Percentiles rank a stretch among this genome's conserved stretches.
phyloP scores from a whole-genome alignment of 2,113 vertebrate genomes.

The Gopherus flavomarginatus region DNA sequence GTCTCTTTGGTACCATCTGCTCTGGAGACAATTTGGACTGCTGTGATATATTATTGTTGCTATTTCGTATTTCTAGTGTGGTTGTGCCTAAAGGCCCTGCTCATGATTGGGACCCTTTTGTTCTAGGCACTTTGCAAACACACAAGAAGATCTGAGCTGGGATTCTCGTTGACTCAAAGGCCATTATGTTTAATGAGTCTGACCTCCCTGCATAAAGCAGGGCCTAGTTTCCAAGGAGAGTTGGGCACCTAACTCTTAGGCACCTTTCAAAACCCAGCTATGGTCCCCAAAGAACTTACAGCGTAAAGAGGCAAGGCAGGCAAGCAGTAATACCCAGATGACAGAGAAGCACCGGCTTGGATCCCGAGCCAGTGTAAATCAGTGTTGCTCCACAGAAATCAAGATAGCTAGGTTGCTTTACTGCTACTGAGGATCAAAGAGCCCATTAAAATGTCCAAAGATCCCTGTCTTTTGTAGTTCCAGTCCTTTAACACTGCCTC shows the following conservation, averaged over 20 bases:
- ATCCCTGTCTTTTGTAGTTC: background rate
- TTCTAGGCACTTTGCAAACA: background rate
- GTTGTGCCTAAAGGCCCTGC: background rate
- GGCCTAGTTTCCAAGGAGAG: background rate
- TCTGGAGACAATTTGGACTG: background rate
- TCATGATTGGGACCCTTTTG: background rate
- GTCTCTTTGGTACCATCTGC: background rate
- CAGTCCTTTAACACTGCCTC: background rate
- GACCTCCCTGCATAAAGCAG: background rate
- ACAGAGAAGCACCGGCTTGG: background rate
- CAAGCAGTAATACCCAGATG: background rate
- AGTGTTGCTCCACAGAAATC: background rate
- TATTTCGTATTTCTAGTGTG: background rate
- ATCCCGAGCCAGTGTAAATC: background rate
- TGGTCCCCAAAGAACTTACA: background rate
- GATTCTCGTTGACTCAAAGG: background rate
- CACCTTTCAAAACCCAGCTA: background rate
- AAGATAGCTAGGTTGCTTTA: background rate
- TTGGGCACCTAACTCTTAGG: background rate
- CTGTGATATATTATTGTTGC: background rate
- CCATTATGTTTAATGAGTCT: background rate
- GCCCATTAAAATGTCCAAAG: background rate
- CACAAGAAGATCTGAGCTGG: background rate
- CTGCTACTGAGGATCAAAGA: background rate
- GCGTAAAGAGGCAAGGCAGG: background rate